phyloP scores from a whole-genome alignment of 2,797 vertebrate genomes.

The Labeo calbasu region DNA sequence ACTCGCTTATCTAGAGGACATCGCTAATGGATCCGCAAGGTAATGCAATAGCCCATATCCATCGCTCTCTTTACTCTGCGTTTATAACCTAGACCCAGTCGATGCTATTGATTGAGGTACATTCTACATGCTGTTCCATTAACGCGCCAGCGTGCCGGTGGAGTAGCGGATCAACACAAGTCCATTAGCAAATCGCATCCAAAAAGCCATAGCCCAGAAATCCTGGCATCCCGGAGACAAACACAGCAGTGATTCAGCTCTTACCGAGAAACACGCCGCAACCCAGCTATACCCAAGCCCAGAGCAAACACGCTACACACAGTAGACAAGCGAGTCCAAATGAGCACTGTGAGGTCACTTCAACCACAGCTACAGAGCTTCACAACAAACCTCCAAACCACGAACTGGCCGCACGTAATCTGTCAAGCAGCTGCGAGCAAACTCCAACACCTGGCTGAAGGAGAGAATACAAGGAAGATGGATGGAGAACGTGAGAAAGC shows the following conservation, averaged over 20 bases:
- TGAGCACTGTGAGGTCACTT: conserved; percentile 34
- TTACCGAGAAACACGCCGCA: conserved; percentile 9
- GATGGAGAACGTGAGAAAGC: not conserved
- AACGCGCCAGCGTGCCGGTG: conserved; percentile 45
- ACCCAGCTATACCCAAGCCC: conserved; percentile 4
- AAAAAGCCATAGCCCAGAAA: conserved; percentile 2
- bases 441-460: conserved; percentile 72
- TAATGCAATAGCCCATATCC: conserved; percentile 66
- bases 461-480: not conserved
- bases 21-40: conserved; percentile 61
- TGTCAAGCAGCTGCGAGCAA: conserved; percentile 76
- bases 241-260: conserved; percentile 10
- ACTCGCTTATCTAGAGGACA: conserved; percentile 49
- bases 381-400: conserved; percentile 75
- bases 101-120: conserved; percentile 55
- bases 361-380: conserved; percentile 55
- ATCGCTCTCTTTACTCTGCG: conserved; percentile 62
- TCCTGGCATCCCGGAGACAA: conserved; percentile 6
- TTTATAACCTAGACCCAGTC: conserved; percentile 60
- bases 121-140: conserved; percentile 49
- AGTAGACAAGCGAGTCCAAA: conserved; percentile 32
- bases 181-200: conserved; percentile 49
- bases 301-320: conserved; percentile 38
- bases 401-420: conserved; percentile 69
- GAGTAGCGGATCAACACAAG: conserved; percentile 35